Percentiles rank a stretch among this genome's conserved stretches.
Conservation (phyloP, 2,113 vertebrate genomes). For the Xiphophorus hellerii region DNA sequence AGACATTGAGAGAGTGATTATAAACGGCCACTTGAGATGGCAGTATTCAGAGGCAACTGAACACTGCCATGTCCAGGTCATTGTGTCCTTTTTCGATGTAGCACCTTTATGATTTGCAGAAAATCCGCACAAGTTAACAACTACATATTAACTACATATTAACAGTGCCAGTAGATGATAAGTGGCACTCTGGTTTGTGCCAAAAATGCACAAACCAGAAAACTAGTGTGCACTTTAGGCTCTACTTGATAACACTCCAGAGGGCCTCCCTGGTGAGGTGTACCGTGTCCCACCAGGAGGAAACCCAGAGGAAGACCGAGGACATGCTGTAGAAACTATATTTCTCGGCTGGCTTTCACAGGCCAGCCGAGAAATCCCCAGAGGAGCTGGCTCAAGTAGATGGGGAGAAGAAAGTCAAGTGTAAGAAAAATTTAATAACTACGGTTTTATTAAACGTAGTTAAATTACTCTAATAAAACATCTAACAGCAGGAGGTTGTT, state of each 20-base stretch:
- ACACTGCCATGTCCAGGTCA: neutral
- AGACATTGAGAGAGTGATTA: conserved; percentile 49
- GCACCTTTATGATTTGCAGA: neutral
- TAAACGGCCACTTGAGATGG: conserved; percentile 31
- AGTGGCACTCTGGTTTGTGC: neutral
- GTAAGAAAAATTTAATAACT: too few relatives aligned
- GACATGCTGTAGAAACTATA: too few relatives aligned
- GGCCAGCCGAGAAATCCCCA: too few relatives aligned
- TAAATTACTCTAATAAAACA: neutral
- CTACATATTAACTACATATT: neutral
- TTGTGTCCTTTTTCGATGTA: neutral
- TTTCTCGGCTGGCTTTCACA: too few relatives aligned
- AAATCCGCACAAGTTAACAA: neutral
- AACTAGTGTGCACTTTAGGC: neutral
- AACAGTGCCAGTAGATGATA: neutral
- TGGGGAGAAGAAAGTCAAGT: too few relatives aligned
- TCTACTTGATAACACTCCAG: neutral
- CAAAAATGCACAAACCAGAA: neutral
- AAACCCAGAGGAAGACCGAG: too few relatives aligned
- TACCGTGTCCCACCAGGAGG: too few relatives aligned
- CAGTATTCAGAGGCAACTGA: neutral
- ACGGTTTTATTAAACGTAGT: neutral
- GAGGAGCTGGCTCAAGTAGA: too few relatives aligned
- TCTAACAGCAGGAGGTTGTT: too few relatives aligned
- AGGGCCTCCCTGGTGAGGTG: too few relatives aligned